Percentiles rank a stretch among this genome's conserved stretches.
Evolutionary conservation across 2,113 vertebrate species (phyloP).

Genomic region (Peromyscus maniculatus): DNA sequence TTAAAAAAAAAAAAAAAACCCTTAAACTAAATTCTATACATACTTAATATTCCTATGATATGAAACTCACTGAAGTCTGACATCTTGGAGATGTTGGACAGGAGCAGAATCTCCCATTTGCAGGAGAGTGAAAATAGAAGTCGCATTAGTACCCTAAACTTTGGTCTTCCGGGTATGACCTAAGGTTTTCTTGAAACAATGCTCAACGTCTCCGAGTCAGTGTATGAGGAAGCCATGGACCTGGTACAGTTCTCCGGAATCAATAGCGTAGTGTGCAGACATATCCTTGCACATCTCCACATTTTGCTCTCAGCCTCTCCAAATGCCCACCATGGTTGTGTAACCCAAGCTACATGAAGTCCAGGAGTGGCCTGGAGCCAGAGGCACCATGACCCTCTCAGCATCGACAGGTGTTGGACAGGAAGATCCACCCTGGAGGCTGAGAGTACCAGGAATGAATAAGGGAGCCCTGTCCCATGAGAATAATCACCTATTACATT

Average conservation of each 20-base stretch:
- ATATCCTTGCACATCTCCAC: not conserved
- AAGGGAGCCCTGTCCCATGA: not conserved
- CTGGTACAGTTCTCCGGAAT: too few species aligned
- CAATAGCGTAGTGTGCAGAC: accelerated
- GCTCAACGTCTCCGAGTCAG: not conserved
- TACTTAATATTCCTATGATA: not conserved
- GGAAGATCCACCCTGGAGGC: not conserved
- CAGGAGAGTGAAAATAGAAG: not conserved
- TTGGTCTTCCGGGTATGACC: not conserved
- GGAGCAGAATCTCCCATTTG: not conserved
- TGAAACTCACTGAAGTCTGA: not conserved
- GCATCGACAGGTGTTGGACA: not conserved
- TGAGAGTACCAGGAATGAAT: too few species aligned
- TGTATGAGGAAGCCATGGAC: not conserved
- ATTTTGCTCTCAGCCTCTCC: not conserved
- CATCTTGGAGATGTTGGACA: not conserved
- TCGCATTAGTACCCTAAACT: not conserved
- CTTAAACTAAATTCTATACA: not conserved
- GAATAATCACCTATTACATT: not conserved
- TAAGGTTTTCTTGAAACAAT: not conserved
- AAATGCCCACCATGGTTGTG: not conserved
- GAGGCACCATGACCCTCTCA: too few species aligned
- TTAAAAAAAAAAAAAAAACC: not conserved
- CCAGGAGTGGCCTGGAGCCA: not conserved
- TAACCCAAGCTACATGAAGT: not conserved